These are phyloP conservation scores for Melanostigma gelatinosum DNA, from an alignment of 2,113 vertebrate species.

Conservation along the genomic window DNA sequence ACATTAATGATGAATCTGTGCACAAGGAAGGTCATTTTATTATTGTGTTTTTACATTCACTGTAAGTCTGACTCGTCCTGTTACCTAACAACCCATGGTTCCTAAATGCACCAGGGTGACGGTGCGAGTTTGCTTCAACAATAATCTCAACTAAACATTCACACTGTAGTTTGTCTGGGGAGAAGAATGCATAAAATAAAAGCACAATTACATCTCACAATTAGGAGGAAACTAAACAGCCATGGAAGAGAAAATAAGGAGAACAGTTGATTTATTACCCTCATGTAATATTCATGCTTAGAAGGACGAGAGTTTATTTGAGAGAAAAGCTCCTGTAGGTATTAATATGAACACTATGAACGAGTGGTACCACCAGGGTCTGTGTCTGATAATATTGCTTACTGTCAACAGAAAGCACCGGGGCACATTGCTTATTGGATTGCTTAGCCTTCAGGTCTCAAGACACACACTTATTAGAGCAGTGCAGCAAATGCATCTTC, in stretches of 20 bases:
- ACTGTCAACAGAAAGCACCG: conserved; percentile 26
- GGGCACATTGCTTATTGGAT: conserved; percentile 23
- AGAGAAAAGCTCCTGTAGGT: conserved; percentile 38
- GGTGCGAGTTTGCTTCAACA: background rate
- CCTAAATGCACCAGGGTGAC: conserved; percentile 7
- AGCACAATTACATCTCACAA: conserved; percentile 12
- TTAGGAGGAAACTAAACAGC: conserved; percentile 31
- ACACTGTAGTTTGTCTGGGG: background rate
- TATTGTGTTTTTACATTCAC: conserved; percentile 4
- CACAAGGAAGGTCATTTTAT: background rate
- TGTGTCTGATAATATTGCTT: conserved; percentile 14
- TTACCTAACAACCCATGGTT: conserved; percentile 14
- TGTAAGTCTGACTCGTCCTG: background rate
- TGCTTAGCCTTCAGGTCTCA: conserved; percentile 12
- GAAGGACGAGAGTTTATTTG: conserved; percentile 20
- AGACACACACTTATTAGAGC: conserved; percentile 16
- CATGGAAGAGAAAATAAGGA: conserved; percentile 18
- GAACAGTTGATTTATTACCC: conserved; percentile 37
- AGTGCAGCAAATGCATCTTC: conserved; percentile 23
- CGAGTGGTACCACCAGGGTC: conserved; percentile 15
- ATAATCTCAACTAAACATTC: conserved; percentile 24
- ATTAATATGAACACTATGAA: conserved; percentile 47
- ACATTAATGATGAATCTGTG: background rate
- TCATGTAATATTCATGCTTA: conserved; percentile 51
- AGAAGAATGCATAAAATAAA: conserved; percentile 26